A percentile compares a stretch with the other conserved stretches of the same genome.
Evolutionary conservation across 2,888 invertebrate genomes (phyloP).

Genomic region (Isoperla grammatica): DNA sequence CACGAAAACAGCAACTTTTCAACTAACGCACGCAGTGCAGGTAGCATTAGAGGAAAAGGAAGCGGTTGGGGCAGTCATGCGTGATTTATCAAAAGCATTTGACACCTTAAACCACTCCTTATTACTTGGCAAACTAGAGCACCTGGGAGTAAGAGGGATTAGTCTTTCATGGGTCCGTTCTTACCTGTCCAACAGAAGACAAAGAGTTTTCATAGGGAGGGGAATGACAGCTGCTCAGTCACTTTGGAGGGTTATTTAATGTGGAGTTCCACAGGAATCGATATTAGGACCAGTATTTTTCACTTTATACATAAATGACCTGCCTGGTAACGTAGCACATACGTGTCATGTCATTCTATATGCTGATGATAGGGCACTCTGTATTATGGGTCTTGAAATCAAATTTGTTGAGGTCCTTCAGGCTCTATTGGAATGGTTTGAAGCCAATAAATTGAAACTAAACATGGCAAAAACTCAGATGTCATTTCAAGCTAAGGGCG

Average conservation of each 20-base stretch:
- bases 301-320: background rate
- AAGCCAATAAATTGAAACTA: too few species aligned
- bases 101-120: slow-evolving; percentile 6
- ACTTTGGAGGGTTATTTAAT: background rate
- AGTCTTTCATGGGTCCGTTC: background rate
- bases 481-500: too few species aligned
- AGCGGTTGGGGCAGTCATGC: background rate
- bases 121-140: background rate
- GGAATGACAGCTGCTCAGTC: too few species aligned
- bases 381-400: too few species aligned
- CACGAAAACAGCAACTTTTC: slow-evolving; percentile 2
- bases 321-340: background rate
- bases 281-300: background rate
- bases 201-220: background rate
- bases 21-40: background rate
- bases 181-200: background rate
- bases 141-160: background rate
- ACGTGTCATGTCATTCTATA: background rate
- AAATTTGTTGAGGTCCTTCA: too few species aligned
- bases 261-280: slow-evolving; percentile 1
- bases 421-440: too few species aligned
- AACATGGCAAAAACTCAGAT: too few species aligned
- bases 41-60: slow-evolving; percentile 1
- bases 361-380: too few species aligned
- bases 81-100: slow-evolving; percentile 11